Percentiles rank a stretch among this genome's conserved stretches.
These are phyloP conservation scores for Plebejus argus DNA, from an alignment of 2,888 invertebrate genomes.

Conservation along the genomic window DNA sequence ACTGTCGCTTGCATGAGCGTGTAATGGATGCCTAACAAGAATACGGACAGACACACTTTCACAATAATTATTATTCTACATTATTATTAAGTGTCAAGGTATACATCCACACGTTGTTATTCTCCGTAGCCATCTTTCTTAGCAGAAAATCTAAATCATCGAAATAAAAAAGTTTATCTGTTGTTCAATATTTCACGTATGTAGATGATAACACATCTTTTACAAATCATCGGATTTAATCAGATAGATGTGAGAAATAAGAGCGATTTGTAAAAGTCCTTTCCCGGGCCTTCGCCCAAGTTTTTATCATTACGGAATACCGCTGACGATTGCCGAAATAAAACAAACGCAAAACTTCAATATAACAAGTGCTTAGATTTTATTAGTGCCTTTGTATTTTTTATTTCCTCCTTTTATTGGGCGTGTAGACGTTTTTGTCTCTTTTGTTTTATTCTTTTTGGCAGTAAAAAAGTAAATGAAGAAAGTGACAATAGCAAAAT, in stretches of 20 bases:
- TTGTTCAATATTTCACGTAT: neutral
- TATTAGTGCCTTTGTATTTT: constrained; percentile 18
- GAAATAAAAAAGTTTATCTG: neutral
- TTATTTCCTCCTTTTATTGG: constrained; percentile 18
- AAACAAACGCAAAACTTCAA: constrained; percentile 28
- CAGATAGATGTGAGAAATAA: constrained; percentile 58
- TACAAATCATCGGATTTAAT: constrained; percentile 49
- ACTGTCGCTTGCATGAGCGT: no score
- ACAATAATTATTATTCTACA: no score
- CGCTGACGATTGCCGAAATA: constrained; percentile 28
- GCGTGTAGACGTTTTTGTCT: constrained; percentile 16
- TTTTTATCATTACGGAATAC: constrained; percentile 40
- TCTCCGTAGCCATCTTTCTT: no score
- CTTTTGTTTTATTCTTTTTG: neutral
- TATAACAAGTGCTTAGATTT: constrained; percentile 14
- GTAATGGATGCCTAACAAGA: no score
- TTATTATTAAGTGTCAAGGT: no score
- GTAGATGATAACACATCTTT: constrained; percentile 31
- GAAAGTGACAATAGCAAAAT: neutral
- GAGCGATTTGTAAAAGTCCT: constrained; percentile 55
- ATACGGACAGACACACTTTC: no score
- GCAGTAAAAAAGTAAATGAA: neutral
- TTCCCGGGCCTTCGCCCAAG: constrained; percentile 42
- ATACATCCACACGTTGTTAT: no score
- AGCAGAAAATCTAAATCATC: no score